Conservation (phyloP, 1,140 invertebrate genomes). For the Camponotus pennsylvanicus region DNA sequence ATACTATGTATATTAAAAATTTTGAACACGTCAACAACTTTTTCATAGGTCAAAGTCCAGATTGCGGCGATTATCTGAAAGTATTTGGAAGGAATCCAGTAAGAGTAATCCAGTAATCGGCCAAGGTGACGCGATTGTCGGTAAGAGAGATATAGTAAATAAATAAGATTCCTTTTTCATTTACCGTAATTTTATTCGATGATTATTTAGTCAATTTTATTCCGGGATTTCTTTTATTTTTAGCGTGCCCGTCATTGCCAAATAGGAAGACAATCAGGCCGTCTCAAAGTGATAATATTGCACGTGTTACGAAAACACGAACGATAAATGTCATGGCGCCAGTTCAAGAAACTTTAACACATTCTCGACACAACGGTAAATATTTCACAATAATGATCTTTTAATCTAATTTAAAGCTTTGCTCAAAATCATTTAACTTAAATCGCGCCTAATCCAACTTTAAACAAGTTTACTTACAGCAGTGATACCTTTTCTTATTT, state of each 20-base stretch:
- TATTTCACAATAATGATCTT: background rate
- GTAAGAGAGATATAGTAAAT: conserved; percentile 68
- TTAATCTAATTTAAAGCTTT: background rate
- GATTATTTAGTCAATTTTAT: background rate
- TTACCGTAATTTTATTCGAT: background rate
- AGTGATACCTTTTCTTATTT: conserved; percentile 9
- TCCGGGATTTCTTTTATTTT: background rate
- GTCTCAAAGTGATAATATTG: conserved; percentile 52
- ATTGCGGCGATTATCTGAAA: conserved; percentile 81
- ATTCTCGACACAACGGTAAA: conserved; percentile 57
- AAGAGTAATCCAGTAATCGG: conserved; percentile 62
- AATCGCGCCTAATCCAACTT: background rate
- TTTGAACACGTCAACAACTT: conserved; percentile 33
- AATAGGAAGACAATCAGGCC: conserved; percentile 63
- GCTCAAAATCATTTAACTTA: background rate
- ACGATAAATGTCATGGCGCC: conserved; percentile 29
- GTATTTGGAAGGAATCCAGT: conserved; percentile 79
- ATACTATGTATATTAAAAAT: background rate
- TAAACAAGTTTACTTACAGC: background rate
- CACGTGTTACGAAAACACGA: conserved; percentile 41
- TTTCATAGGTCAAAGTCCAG: conserved; percentile 82
- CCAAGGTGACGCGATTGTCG: conserved; percentile 73
- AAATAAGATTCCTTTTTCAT: background rate
- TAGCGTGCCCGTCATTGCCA: conserved; percentile 55
- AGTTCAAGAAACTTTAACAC: conserved; percentile 23